phyloP scores from a whole-genome alignment of 2,113 vertebrate genomes.

The Galbula dea region DNA sequence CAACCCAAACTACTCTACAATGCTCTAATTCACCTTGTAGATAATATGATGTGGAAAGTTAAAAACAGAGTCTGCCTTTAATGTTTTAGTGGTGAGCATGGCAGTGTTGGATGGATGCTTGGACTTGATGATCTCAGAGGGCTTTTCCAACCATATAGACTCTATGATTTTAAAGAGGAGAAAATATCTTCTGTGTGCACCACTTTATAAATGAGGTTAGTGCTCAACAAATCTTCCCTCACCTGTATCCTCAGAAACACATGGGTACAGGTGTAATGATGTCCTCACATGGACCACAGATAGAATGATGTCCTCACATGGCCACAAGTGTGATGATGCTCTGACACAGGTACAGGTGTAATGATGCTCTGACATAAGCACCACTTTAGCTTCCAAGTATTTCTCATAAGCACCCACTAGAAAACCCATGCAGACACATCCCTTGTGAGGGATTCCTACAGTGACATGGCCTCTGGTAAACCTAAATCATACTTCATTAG shows the following conservation, averaged over 20 bases:
- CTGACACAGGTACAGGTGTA: too few species aligned
- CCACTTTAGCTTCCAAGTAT: not conserved
- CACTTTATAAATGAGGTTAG: not conserved
- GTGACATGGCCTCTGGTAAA: not conserved
- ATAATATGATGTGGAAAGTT: too few species aligned
- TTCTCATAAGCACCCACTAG: not conserved
- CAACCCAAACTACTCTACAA: too few species aligned
- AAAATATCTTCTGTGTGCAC: not conserved
- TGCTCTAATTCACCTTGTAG: too few species aligned
- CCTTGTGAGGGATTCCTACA: not conserved
- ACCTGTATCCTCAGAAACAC: not conserved
- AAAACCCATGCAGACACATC: not conserved
- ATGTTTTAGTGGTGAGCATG: too few species aligned
- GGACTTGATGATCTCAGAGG: too few species aligned
- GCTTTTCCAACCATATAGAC: too few species aligned
- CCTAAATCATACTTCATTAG: not conserved
- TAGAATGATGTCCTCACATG: too few species aligned
- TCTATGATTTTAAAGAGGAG: not conserved
- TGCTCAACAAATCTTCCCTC: not conserved
- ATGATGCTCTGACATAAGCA: not conserved
- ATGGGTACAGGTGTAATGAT: fast-evolving
- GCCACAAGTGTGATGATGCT: too few species aligned
- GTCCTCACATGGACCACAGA: too few species aligned
- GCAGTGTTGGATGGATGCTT: too few species aligned
- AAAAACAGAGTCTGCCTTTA: too few species aligned